Evolutionary conservation across 2,113 vertebrate species (phyloP).

Genomic region (Urocitellus parryii): DNA sequence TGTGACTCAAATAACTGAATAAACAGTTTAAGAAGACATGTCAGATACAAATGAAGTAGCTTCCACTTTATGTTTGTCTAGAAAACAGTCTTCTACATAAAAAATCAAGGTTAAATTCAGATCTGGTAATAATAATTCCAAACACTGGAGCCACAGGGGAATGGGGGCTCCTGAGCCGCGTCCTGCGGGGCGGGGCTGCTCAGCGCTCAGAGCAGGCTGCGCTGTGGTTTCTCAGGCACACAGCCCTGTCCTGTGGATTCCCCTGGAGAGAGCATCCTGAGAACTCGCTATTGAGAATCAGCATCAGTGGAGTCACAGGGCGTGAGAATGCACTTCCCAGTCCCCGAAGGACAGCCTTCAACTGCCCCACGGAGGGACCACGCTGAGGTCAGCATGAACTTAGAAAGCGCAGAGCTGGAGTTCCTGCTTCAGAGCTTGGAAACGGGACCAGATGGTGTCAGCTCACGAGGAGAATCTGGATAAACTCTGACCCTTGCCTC

Average conservation of each 20-base stretch:
- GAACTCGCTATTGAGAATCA: slow-evolving; percentile 85
- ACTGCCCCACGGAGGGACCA: slow-evolving; percentile 67
- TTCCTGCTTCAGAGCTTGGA: background rate
- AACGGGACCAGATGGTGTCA: fast-evolving
- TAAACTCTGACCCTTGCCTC: background rate
- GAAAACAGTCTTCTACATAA: background rate
- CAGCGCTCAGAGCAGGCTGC: slow-evolving; percentile 49
- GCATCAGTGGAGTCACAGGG: slow-evolving; percentile 86
- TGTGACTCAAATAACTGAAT: background rate
- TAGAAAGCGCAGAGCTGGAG: background rate
- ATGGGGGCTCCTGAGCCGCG: slow-evolving; percentile 9
- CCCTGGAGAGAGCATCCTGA: slow-evolving; percentile 83
- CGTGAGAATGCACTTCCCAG: slow-evolving; percentile 83
- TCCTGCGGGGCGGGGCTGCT: slow-evolving; percentile 2
- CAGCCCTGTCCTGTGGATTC: slow-evolving; percentile 80
- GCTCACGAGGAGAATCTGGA: fast-evolving
- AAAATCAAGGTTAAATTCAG: slow-evolving; percentile 63
- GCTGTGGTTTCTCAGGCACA: slow-evolving; percentile 66
- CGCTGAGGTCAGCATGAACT: background rate
- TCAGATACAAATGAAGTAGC: background rate
- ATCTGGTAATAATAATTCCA: slow-evolving; percentile 72
- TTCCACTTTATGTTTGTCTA: background rate
- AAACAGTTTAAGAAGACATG: slow-evolving; percentile 40
- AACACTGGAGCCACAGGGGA: slow-evolving; percentile 70
- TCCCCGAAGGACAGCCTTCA: slow-evolving; percentile 79